Conservation (phyloP, 2,888 invertebrate genomes). For the Eupeodes latifasciatus region DNA sequence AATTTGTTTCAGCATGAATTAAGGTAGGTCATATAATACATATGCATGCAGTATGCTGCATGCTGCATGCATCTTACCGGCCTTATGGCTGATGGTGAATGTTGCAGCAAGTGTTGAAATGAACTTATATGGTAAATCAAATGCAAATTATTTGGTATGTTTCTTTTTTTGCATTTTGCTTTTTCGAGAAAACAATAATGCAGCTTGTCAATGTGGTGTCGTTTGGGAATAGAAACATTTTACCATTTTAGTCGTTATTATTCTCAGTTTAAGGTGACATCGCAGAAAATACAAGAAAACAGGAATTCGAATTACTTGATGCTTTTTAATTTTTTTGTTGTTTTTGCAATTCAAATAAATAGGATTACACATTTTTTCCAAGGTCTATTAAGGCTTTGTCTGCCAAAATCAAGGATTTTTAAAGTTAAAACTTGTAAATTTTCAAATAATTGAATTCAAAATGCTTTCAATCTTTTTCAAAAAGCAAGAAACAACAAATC, state of each 20-base stretch:
- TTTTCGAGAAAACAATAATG: not conserved
- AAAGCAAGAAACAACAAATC: no score
- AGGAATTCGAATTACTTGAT: no score
- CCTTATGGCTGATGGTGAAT: not conserved
- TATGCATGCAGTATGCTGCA: not conserved
- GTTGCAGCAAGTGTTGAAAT: constrained; percentile 5
- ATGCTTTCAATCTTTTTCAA: no score
- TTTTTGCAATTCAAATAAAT: no score
- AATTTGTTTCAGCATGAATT: constrained; percentile 47
- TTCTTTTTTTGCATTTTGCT: not conserved
- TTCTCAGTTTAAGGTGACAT: not conserved
- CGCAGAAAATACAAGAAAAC: no score
- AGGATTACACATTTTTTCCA: no score
- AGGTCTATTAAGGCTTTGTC: no score
- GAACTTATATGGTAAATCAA: constrained; percentile 10
- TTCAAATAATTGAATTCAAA: no score
- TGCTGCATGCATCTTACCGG: not conserved
- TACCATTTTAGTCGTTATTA: not conserved
- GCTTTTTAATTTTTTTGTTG: no score
- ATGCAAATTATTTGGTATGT: not conserved
- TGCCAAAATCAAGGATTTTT: no score
- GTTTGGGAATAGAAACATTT: not conserved
- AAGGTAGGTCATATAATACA: not conserved
- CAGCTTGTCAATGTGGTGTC: not conserved
- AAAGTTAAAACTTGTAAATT: no score